phyloP scores from a whole-genome alignment of 2,888 invertebrate species.

The Hedychridium roseum region DNA sequence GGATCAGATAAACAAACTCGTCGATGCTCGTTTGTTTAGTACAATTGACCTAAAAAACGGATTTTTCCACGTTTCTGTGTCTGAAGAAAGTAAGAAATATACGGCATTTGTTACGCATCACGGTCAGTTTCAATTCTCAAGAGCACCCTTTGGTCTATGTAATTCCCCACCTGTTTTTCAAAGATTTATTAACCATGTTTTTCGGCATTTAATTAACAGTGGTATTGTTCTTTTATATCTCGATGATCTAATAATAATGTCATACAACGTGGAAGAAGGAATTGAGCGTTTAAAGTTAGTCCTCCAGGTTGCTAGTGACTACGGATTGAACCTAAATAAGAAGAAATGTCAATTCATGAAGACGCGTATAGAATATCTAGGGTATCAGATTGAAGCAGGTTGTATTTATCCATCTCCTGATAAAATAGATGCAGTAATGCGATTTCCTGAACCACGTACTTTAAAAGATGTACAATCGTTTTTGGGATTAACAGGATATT shows the following conservation, averaged over 20 bases:
- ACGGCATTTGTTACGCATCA: conserved; percentile 4
- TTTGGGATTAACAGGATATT: conserved; percentile 16
- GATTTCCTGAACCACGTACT: conserved; percentile 4
- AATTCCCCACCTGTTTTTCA: neutral
- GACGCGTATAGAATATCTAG: neutral
- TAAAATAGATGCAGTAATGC: conserved; percentile 11
- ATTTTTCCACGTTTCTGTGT: conserved; percentile 9
- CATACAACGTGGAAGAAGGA: neutral
- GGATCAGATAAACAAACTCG: conserved; percentile 3
- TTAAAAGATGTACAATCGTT: neutral
- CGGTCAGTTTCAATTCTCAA: conserved; percentile 6
- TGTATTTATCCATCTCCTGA: conserved; percentile 6
- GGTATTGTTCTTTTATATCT: neutral
- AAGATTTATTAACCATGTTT: neutral
- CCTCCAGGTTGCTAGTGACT: neutral
- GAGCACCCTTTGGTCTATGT: neutral
- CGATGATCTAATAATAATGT: neutral
- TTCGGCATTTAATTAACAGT: neutral
- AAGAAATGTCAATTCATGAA: neutral
- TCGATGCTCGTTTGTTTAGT: neutral
- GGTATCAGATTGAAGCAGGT: conserved; percentile 4
- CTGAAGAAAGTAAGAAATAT: conserved; percentile 2
- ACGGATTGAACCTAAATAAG: neutral
- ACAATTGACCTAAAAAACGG: conserved; percentile 12
- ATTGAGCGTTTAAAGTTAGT: neutral